Conservation (phyloP, 2,888 invertebrate species). For the Operophtera brumata region DNA sequence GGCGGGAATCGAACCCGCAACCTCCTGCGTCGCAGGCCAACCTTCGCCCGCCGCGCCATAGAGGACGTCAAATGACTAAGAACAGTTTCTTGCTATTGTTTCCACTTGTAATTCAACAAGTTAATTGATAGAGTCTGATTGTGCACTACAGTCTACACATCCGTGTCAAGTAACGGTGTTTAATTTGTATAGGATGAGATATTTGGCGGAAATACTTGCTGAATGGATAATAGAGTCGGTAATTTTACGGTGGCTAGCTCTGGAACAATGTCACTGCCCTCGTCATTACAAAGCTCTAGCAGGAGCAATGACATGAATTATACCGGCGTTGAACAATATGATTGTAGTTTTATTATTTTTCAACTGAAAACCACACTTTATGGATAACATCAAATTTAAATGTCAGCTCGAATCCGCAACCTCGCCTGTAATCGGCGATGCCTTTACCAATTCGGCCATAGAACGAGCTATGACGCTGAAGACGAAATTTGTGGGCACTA, state of each 20-base stretch:
- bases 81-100: background rate
- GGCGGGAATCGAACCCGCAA: no score
- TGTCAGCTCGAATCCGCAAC: no score
- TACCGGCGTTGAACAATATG: conserved; percentile 3
- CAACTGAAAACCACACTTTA: no score
- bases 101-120: conserved; percentile 4
- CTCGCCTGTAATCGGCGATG: no score
- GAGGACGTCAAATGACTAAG: background rate
- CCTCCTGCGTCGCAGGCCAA: no score
- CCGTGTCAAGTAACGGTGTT: conserved; percentile 55
- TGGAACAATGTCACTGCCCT: conserved; percentile 69
- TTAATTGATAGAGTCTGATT: conserved; percentile 21
- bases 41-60: no score
- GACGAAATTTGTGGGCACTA: no score
- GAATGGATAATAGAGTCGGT: conserved; percentile 57
- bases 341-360: background rate
- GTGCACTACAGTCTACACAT: conserved; percentile 34
- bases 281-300: conserved; percentile 25
- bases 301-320: conserved; percentile 20
- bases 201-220: conserved; percentile 61
- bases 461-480: no score
- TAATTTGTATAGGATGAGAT: conserved; percentile 46
- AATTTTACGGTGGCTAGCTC: conserved; percentile 70
- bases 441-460: no score
- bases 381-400: no score